phyloP scores from a whole-genome alignment of 2,113 vertebrate species.

The Bagarius yarrelli region DNA sequence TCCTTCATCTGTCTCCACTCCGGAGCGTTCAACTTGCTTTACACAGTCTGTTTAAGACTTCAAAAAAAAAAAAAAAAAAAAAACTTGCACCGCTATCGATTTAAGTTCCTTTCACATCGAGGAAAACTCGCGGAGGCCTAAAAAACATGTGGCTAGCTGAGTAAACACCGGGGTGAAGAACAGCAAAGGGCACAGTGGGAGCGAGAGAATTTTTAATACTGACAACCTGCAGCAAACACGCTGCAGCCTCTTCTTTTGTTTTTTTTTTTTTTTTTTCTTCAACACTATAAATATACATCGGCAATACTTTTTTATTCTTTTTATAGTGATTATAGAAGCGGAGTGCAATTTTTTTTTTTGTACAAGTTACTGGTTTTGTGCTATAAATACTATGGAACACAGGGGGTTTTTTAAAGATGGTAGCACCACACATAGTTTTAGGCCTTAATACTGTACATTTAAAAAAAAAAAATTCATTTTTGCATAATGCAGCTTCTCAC shows the following conservation, averaged over 20 bases:
- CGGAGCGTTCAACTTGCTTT: constrained; percentile 86
- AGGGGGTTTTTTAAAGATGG: constrained; percentile 88
- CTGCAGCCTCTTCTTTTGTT: constrained; percentile 57
- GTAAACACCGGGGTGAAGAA: constrained; percentile 79
- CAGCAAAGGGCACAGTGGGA: constrained; percentile 78
- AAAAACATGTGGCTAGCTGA: constrained; percentile 95
- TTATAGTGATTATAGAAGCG: constrained; percentile 99
- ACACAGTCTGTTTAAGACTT: constrained; percentile 91
- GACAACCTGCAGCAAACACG: constrained; percentile 86
- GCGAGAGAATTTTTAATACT: constrained; percentile 86
- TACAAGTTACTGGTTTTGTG: constrained; percentile 99
- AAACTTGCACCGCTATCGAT: constrained; percentile 77
- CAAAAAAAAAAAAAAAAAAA: constrained; percentile 36
- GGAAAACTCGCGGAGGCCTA: constrained; percentile 81
- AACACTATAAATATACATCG: constrained; percentile 99
- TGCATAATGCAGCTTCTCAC: constrained; percentile 99
- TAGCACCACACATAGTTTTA: constrained; percentile 99
- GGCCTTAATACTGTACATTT: constrained; percentile 99
- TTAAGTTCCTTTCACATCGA: constrained; percentile 91
- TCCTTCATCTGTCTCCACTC: constrained; percentile 75
- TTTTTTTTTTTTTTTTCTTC: constrained; percentile 63
- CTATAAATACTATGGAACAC: constrained; percentile 99
- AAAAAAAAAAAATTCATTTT: constrained; percentile 63
- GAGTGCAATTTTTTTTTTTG: constrained; percentile 91
- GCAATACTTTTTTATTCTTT: constrained; percentile 97